Evolutionary conservation across 2,797 vertebrate species (phyloP).

Genomic region (Ceyx erithaca): DNA sequence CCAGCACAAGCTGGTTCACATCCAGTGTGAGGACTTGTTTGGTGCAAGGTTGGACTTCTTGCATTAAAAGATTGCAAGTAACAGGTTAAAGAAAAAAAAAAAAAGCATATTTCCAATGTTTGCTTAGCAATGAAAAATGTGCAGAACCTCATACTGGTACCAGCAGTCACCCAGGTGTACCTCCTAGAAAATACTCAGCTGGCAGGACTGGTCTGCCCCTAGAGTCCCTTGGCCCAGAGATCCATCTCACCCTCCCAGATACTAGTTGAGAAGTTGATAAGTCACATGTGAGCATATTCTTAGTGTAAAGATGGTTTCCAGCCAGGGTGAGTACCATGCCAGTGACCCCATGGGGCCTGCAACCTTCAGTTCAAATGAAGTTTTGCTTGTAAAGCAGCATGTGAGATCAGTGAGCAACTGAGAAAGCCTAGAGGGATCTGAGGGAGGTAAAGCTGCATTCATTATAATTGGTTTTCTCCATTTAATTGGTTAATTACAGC

Average conservation of each 20-base stretch:
- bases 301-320: not conserved
- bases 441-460: not conserved
- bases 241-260: not conserved
- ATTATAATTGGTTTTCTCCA: not conserved
- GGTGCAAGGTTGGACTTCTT: not conserved
- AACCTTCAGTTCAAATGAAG: not conserved
- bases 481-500: not conserved
- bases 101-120: not conserved
- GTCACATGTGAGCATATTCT: not conserved
- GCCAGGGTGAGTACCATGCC: not conserved
- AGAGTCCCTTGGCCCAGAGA: not conserved
- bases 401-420: not conserved
- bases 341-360: not conserved
- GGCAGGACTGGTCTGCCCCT: not conserved
- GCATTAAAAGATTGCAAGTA: not conserved
- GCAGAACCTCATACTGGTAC: not conserved
- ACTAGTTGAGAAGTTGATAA: not conserved
- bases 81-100: not conserved
- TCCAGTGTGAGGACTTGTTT: not conserved
- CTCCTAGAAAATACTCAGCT: not conserved
- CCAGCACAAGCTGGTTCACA: not conserved
- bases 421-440: not conserved
- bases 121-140: not conserved
- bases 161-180: not conserved
- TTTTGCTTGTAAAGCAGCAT: not conserved